phyloP scores from a whole-genome alignment of 2,797 vertebrate species.

The Bradypus variegatus region DNA sequence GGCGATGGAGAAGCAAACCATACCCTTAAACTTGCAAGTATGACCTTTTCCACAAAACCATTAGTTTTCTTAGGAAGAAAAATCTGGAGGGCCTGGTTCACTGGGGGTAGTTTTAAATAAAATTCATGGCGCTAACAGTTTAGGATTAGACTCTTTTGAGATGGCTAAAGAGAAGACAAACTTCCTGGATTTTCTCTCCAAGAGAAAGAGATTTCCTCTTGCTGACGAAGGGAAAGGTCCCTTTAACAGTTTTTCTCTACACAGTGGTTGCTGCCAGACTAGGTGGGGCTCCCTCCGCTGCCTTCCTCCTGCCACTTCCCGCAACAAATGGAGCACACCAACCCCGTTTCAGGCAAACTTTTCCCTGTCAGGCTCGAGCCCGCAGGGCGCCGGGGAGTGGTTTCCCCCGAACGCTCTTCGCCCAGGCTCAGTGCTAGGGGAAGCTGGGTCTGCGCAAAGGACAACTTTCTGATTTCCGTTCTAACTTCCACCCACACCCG shows the following conservation, averaged over 20 bases:
- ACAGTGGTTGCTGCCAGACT: constrained; percentile 60
- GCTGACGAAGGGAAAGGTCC: constrained; percentile 61
- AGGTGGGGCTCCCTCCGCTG: constrained; percentile 70
- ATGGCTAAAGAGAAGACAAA: constrained; percentile 45
- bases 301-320: constrained; percentile 64
- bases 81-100: neutral
- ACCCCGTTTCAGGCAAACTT: constrained; percentile 55
- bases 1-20: constrained; percentile 12
- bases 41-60: constrained; percentile 4
- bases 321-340: constrained; percentile 54
- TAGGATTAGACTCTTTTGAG: constrained; percentile 12
- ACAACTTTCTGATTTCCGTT: constrained; percentile 66
- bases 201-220: constrained; percentile 56
- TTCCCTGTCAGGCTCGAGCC: constrained; percentile 51
- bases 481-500: constrained; percentile 59
- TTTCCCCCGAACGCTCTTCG: constrained; percentile 10
- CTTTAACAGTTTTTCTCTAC: constrained; percentile 54
- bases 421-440: neutral
- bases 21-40: constrained; percentile 22
- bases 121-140: constrained; percentile 31
- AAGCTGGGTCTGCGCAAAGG: neutral
- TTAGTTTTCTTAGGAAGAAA: neutral
- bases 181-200: constrained; percentile 55
- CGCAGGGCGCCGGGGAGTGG: constrained; percentile 56
- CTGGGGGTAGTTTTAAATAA: neutral